These are phyloP conservation scores for Ochropleura leucogaster DNA, from an alignment of 2,888 invertebrate genomes.

Conservation along the genomic window DNA sequence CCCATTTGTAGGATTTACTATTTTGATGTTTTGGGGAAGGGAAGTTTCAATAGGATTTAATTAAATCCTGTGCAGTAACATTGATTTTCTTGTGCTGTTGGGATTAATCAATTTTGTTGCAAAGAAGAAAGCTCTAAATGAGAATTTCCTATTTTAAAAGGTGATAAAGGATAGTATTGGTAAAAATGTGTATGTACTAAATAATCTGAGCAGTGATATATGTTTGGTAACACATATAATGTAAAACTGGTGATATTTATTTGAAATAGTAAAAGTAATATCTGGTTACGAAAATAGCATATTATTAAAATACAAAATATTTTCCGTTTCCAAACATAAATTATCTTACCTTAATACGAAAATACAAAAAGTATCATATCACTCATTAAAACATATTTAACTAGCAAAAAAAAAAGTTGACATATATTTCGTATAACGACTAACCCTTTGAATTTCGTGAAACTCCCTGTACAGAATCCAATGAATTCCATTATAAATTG, in stretches of 20 bases:
- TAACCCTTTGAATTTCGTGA: constrained; percentile 52
- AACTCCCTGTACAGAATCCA: constrained; percentile 57
- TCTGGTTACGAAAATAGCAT: neutral
- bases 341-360: neutral
- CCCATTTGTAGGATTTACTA: constrained; percentile 54
- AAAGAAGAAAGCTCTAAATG: neutral
- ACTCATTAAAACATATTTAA: neutral
- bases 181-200: too few relatives aligned
- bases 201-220: neutral
- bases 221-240: neutral
- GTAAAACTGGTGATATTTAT: neutral
- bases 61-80: constrained; percentile 33
- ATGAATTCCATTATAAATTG: constrained; percentile 76
- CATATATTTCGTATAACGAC: neutral
- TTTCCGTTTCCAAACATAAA: neutral
- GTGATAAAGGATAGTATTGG: too few relatives aligned
- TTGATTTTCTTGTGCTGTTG: constrained; percentile 2
- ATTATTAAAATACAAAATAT: neutral
- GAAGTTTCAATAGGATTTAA: constrained; percentile 46
- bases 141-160: neutral
- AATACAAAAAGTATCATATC: neutral
- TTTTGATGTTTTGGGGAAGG: constrained; percentile 42
- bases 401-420: neutral
- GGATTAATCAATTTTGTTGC: constrained; percentile 18
- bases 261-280: neutral